phyloP scores from a whole-genome alignment of 2,113 vertebrate genomes.

The Urocitellus parryii region DNA sequence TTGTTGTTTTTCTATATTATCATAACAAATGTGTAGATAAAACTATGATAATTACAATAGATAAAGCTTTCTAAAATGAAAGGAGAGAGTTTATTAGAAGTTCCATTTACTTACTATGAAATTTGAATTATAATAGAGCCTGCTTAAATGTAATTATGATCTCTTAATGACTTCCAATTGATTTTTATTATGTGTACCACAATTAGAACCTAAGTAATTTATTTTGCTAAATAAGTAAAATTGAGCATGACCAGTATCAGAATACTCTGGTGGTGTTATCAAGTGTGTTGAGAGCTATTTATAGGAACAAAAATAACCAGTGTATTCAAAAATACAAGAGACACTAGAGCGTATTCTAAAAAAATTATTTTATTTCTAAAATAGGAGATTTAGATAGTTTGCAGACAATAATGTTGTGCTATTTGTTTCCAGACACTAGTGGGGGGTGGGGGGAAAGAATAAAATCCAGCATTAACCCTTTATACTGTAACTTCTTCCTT shows the following conservation, averaged over 20 bases:
- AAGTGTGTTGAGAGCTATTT: constrained; percentile 43
- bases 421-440: neutral
- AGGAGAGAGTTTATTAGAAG: constrained; percentile 61
- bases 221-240: constrained; percentile 74
- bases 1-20: neutral
- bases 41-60: constrained; percentile 42
- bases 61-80: constrained; percentile 69
- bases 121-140: constrained; percentile 77
- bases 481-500: neutral
- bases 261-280: neutral
- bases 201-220: constrained; percentile 80
- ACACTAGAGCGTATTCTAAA: neutral
- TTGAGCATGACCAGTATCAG: constrained; percentile 48
- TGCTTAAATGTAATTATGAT: constrained; percentile 80
- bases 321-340: neutral
- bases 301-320: neutral
- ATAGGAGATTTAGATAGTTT: neutral
- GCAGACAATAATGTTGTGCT: too few species aligned
- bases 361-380: neutral
- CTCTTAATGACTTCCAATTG: constrained; percentile 78
- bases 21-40: neutral
- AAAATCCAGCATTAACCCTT: neutral
- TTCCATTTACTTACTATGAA: constrained; percentile 72
- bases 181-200: constrained; percentile 79
- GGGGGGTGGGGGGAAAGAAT: neutral